Conservation (phyloP, 2,113 vertebrate genomes). For the Hemiprocne comata region DNA sequence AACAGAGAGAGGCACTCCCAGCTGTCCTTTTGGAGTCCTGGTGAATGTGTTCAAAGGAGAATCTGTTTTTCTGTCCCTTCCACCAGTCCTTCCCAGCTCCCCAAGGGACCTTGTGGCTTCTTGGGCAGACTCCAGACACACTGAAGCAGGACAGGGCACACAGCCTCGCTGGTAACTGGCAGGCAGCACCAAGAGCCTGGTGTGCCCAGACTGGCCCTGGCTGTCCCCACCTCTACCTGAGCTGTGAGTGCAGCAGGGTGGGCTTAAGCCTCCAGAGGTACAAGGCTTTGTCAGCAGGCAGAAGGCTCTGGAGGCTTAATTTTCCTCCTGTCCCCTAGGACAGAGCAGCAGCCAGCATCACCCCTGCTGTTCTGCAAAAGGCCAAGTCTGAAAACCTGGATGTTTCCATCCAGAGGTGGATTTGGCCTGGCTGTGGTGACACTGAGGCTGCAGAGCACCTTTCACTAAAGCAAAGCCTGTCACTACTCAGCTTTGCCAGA, state of each 20-base stretch:
- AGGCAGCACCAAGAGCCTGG: background rate
- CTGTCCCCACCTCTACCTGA: background rate
- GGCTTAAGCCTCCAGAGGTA: background rate
- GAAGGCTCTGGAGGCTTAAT: fast-evolving
- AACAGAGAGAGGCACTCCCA: background rate
- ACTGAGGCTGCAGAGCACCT: background rate
- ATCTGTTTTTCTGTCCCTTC: background rate
- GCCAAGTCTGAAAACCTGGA: background rate
- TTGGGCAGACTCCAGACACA: background rate
- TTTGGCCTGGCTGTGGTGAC: background rate
- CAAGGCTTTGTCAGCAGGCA: background rate
- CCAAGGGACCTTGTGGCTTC: background rate
- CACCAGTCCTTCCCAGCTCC: background rate
- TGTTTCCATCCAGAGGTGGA: background rate
- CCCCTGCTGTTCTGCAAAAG: background rate
- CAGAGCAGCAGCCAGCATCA: background rate
- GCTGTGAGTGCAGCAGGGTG: background rate
- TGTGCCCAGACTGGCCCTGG: background rate
- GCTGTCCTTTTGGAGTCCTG: background rate
- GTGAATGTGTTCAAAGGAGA: background rate
- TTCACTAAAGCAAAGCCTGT: background rate
- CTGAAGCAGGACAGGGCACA: background rate
- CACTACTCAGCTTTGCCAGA: background rate
- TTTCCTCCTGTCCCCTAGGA: background rate
- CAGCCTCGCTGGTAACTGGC: background rate